A percentile compares a stretch with the other conserved stretches of the same genome.
Conservation (phyloP, 2,113 vertebrate species). For the Pteruthius melanotis region DNA sequence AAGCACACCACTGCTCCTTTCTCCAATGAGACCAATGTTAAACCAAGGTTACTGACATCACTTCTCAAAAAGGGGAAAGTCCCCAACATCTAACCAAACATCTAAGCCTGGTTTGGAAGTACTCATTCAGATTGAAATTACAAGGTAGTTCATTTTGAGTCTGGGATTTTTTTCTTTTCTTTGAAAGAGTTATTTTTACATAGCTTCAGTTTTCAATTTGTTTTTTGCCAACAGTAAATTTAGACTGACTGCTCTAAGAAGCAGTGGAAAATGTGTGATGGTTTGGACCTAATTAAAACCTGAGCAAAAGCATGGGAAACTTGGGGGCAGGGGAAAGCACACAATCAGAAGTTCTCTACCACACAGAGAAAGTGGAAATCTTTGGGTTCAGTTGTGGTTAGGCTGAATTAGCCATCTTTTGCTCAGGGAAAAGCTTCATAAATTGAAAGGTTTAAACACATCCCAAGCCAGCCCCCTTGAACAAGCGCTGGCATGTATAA, state of each 20-base stretch:
- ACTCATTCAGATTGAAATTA: background rate
- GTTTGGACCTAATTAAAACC: background rate
- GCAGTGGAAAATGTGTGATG: background rate
- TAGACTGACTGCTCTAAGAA: background rate
- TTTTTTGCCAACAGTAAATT: background rate
- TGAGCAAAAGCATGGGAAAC: background rate
- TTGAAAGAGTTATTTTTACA: background rate
- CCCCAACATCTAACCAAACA: background rate
- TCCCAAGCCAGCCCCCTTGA: background rate
- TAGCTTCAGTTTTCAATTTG: background rate
- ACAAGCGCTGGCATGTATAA: background rate
- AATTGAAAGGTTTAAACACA: background rate
- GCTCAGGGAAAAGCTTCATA: background rate
- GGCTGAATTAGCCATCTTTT: background rate
- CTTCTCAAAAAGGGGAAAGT: background rate
- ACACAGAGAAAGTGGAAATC: accelerated
- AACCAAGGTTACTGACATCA: background rate
- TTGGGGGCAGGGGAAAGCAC: background rate
- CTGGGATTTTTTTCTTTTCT: too few species aligned
- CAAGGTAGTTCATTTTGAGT: background rate
- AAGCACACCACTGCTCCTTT: background rate
- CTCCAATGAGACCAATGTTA: background rate
- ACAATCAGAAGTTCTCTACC: background rate
- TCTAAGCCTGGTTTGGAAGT: background rate
- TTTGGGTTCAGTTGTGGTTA: background rate